Percentiles rank a stretch among this genome's conserved stretches.
phyloP scores from a whole-genome alignment of 35 echinoderm and acorn worm genomes.

The Lytechinus pictus region DNA sequence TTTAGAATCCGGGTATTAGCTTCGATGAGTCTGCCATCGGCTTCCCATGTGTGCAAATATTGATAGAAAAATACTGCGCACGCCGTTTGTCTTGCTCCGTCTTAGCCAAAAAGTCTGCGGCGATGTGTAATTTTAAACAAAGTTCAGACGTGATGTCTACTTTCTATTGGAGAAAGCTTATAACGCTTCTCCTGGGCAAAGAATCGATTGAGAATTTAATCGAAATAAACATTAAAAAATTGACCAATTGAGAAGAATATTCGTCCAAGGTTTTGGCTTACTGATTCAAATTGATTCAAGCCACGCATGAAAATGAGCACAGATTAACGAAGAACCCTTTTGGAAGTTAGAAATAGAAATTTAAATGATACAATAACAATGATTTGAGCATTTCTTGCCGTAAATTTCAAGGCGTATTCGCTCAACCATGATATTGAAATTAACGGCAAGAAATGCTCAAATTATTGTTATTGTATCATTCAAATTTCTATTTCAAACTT shows the following conservation, averaged over 20 bases:
- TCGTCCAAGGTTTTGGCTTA: not conserved
- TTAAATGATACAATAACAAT: no score
- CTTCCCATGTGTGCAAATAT: constrained; percentile 37
- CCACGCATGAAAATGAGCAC: no score
- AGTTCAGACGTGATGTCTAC: not conserved
- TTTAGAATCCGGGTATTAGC: constrained; percentile 12
- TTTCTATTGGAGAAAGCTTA: not conserved
- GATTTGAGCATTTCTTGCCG: no score
- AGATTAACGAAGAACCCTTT: no score
- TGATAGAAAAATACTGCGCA: constrained; percentile 27
- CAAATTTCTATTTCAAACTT: no score
- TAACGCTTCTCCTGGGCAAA: not conserved
- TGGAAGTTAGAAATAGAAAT: no score
- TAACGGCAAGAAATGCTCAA: no score
- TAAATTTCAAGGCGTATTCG: no score
- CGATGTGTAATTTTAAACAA: not conserved
- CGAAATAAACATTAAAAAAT: not conserved
- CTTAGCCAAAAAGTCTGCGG: not conserved
- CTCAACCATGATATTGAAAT: no score
- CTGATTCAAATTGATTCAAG: not conserved
- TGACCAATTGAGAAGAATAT: not conserved
- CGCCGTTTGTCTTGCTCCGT: not conserved
- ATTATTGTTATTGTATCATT: no score
- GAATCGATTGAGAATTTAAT: not conserved
- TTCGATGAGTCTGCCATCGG: not conserved